phyloP scores from a whole-genome alignment of 2,888 invertebrate species.

The Sipha maydis region DNA sequence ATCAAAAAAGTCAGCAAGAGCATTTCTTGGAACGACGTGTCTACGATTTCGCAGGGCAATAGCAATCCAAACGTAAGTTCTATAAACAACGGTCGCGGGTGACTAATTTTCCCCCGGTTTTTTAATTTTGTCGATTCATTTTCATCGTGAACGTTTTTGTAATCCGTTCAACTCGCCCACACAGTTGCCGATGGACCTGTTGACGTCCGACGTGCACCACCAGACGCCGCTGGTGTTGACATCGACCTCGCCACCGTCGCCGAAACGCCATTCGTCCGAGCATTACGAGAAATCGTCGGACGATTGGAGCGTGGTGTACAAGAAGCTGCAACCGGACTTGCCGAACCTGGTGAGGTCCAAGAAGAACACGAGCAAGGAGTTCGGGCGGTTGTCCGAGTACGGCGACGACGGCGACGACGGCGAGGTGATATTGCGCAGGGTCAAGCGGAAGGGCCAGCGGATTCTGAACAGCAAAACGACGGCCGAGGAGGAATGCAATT shows the following conservation, averaged over 20 bases:
- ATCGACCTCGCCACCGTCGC: neutral
- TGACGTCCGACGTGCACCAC: constrained; percentile 46
- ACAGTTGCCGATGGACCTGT: constrained; percentile 47
- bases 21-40: constrained; percentile 39
- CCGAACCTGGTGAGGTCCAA: constrained; percentile 25
- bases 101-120: too few relatives aligned
- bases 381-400: constrained; percentile 24
- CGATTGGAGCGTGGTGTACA: constrained; percentile 57
- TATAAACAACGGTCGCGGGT: neutral
- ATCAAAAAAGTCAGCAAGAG: constrained; percentile 45
- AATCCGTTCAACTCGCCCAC: neutral
- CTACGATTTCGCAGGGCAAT: constrained; percentile 9
- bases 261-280: constrained; percentile 52
- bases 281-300: constrained; percentile 53
- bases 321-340: constrained; percentile 50
- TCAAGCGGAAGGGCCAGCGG: constrained; percentile 45
- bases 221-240: neutral
- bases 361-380: constrained; percentile 32
- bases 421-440: constrained; percentile 24
- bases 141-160: too few relatives aligned
- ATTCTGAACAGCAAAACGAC: constrained; percentile 27
- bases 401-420: constrained; percentile 33
- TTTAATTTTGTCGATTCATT: neutral
- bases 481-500: constrained; percentile 46
- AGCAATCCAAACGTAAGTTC: constrained; percentile 40